Evolutionary conservation across 2,888 invertebrate genomes (phyloP), one percentile per base, ranked within the genome.

Genomic region (Cremastinae sp.): DNA sequence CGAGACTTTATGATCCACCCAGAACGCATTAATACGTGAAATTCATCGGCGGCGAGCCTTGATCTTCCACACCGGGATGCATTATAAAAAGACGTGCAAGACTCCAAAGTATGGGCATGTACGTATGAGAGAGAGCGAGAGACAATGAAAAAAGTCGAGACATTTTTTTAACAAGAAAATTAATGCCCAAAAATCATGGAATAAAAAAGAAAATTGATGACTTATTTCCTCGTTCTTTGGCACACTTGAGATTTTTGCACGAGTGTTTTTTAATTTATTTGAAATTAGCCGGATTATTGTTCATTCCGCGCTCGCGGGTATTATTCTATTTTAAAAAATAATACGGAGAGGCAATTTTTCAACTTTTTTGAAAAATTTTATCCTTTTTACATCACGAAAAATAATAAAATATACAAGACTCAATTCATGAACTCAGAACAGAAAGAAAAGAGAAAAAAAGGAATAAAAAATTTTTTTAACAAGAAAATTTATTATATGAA

Each of bases 211-310:
- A 37, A 35, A 14, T 28, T 4, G 5, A 28, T 53, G 53, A 12
- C 7, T 12, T 51, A 5, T 2, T 20, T 41, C 28, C 35, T 14
- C 9, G 35, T 45, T 41, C 22, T 4, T 22, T 3, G 22, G n/a
- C n/a, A n/a, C n/a, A 61, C 35, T 10, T 47, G 47, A 8, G 37
- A 20, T 7, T 9, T 68, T 28, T 9, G 7, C 82, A 81, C 78
- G 79, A 77, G 81, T 81, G 84, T 84, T 84, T 82, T 85, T 87
- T 86, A 87, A 87, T 87, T 87, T 83, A 81, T 81, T 78, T 75
- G 78, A 41, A 81, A 45, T 20, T 10, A 22, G 18, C 43, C n/a
- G n/a, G n/a, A n/a, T n/a, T n/a, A n/a, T n/a, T n/a, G n/a, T n/a
- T n/a, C n/a, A n/a, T n/a, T n/a, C n/a, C n/a, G n/a, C n/a, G n/a